A percentile compares a stretch with the other conserved stretches of the same genome.
Conservation (phyloP, 92 coral and sea anemone species). For the Bergia sp. region DNA sequence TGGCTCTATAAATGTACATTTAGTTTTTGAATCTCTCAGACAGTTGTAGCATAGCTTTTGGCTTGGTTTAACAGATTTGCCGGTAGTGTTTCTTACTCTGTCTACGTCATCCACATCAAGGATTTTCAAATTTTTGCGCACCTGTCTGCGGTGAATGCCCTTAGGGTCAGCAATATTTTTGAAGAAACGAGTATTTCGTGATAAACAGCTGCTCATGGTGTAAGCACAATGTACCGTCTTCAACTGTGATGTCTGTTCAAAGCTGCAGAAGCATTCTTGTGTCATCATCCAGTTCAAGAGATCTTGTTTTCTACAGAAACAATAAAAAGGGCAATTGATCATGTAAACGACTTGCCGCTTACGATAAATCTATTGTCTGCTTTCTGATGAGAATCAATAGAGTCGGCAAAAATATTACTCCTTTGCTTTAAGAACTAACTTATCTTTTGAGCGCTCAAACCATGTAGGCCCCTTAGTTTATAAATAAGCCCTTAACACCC, state of each 20-base stretch:
- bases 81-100: conserved; percentile 7
- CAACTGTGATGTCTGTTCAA: conserved; percentile 21
- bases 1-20: conserved; percentile 16
- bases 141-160: conserved; percentile 1
- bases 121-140: conserved; percentile 27
- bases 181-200: conserved; percentile 31
- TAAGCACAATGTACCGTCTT: conserved; percentile 21
- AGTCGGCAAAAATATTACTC: no score
- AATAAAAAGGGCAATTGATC: conserved; percentile 10
- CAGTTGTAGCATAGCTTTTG: conserved; percentile 31
- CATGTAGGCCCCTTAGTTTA: conserved; percentile 5
- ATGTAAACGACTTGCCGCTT: conserved; percentile 12
- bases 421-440: no score
- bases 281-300: conserved; percentile 31
- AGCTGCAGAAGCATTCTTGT: conserved; percentile 38
- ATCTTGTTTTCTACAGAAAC: conserved; percentile 25
- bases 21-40: conserved; percentile 24
- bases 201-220: conserved; percentile 31
- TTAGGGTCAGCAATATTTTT: conserved; percentile 26
- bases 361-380: background rate
- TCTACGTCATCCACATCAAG: conserved; percentile 6
- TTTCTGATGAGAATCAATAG: no score
- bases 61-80: conserved; percentile 27
- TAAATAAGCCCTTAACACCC: conserved; percentile 6
- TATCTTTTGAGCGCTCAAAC: no score